Conservation (phyloP, 2,888 invertebrate genomes). For the Dione juno region DNA sequence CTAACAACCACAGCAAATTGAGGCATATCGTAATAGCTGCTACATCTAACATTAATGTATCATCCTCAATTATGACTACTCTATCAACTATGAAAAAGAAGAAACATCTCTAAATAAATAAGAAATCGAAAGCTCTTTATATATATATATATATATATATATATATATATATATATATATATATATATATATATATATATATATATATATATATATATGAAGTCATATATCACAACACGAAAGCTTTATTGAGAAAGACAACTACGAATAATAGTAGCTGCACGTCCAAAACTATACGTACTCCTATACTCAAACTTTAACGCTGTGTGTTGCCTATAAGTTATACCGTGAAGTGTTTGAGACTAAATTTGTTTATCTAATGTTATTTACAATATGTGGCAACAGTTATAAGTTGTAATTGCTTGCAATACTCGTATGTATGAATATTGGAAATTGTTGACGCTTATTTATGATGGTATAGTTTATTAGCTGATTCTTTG, state of each 20-base stretch:
- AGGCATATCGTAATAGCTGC: no score
- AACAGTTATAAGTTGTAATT: conserved; percentile 11
- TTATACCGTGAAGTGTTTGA: conserved; percentile 39
- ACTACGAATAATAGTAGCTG: conserved; percentile 29
- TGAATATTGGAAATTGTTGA: neutral
- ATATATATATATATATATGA: no score
- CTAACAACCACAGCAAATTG: no score
- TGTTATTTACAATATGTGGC: conserved; percentile 28
- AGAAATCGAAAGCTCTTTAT: no score
- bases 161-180: no score
- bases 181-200: no score
- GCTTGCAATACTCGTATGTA: neutral
- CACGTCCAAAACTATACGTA: conserved; percentile 34
- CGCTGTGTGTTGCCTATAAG: conserved; percentile 46
- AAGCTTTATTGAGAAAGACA: neutral
- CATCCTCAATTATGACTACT: no score
- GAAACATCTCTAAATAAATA: no score
- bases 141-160: no score
- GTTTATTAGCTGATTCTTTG: neutral
- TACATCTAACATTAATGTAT: no score
- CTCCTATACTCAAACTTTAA: conserved; percentile 46
- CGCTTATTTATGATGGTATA: neutral
- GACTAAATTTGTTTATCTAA: conserved; percentile 43
- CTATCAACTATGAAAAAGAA: no score
- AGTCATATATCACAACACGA: neutral